Base-by-base conservation (phyloP, 2,888 invertebrate genomes). In the Lithophane semibrunnea region DNA sequence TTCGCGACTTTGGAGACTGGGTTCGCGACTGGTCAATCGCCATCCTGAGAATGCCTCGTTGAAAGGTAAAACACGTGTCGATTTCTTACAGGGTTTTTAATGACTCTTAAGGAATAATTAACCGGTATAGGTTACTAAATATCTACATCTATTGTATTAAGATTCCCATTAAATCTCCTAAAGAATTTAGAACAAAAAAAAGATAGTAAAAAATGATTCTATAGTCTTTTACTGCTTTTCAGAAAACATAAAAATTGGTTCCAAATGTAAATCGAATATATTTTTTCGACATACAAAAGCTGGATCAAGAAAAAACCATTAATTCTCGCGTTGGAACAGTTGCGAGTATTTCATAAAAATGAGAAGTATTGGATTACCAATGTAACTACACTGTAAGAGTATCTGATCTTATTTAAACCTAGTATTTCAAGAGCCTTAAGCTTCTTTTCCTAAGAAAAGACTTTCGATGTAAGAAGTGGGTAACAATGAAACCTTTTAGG, bases 281-380 rank as follows among this genome's bases (percentile, higher is more conserved):
- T 66, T 7, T 69, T 12, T 61, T 52, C 5, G 52, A 63, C 37
- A 56, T 49, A 58, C 29, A 56, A 77, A 66, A 73, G 47, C 49
- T 60, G 61, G 75, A 79, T 85, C 82, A 82, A 76, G 72, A 24
- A 29, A 73, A 18, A 67, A 72, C 73, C 76, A 86, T 85, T 83
- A 77, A 78, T 85, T 80, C 69, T 77, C 70, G 24, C 61, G 10
- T 52, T 78, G 47, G 58, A 68, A 68, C 61, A 58, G 70, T 77
- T 79, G 24, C 49, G 37, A 70, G 65, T 24, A 49, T 70, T 73
- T 44, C 63, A 56, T 58, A n/a, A 47, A 64, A 47, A 74, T 61
- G 12, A 70, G 60, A 42, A 49, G 44, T 29, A 73, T 72, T 56
- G 58, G 63, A 79, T 82, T 66, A 73, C 68, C 44, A 12, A 13